These are phyloP conservation scores for Cryptophagus acutangulus DNA, from an alignment of 2,888 invertebrate species.

Conservation along the genomic window DNA sequence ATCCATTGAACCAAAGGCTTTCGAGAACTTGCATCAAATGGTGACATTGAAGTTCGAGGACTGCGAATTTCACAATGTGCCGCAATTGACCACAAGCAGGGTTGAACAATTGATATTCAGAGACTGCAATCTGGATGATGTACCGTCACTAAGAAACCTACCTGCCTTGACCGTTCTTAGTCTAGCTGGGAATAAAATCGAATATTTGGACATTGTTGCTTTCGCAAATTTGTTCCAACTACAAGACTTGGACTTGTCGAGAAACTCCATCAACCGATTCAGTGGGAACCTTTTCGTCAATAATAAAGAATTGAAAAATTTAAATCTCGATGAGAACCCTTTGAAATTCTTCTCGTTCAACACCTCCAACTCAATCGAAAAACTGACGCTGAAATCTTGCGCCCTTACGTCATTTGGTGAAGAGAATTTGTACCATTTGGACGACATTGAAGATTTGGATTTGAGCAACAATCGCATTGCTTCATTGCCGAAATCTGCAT, in stretches of 20 bases:
- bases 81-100: constrained; percentile 30
- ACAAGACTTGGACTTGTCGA: constrained; percentile 68
- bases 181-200: constrained; percentile 63
- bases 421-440: constrained; percentile 61
- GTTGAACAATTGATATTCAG: constrained; percentile 66
- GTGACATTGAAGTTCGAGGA: constrained; percentile 54
- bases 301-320: constrained; percentile 61
- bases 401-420: constrained; percentile 61
- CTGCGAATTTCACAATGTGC: constrained; percentile 33
- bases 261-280: constrained; percentile 61
- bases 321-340: constrained; percentile 66
- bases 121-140: constrained; percentile 61
- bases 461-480: constrained; percentile 66
- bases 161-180: constrained; percentile 58
- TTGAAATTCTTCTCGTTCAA: constrained; percentile 59
- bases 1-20: constrained; percentile 64
- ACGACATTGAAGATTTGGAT: constrained; percentile 60
- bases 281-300: constrained; percentile 61
- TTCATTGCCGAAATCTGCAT: constrained; percentile 64
- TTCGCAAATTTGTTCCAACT: constrained; percentile 62
- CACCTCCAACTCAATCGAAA: constrained; percentile 59
- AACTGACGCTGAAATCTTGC: constrained; percentile 66
- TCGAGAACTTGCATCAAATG: constrained; percentile 51
- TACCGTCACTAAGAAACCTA: constrained; percentile 50
- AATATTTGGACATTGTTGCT: constrained; percentile 55